Percentiles rank a stretch among this genome's conserved stretches.
phyloP scores from a whole-genome alignment of 2,113 vertebrate species.

The Jaculus jaculus region DNA sequence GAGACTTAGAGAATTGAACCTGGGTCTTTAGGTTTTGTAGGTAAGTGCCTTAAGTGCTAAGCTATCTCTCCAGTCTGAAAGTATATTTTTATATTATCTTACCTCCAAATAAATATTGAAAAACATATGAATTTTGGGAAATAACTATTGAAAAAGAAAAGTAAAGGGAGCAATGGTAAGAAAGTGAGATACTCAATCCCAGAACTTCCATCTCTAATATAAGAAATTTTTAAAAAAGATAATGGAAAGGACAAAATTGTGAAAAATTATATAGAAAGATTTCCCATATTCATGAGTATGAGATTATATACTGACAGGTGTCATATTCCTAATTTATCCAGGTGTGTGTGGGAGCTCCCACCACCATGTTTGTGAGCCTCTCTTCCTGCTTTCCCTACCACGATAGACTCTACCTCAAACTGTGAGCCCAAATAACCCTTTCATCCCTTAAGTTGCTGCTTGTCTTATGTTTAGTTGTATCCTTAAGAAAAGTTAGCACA shows the following conservation, averaged over 20 bases:
- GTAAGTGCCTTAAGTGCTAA: no score
- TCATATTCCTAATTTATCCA: no score
- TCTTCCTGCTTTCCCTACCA: neutral
- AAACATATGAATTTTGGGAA: neutral
- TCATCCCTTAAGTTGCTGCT: neutral
- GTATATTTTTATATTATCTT: slow-evolving; percentile 22
- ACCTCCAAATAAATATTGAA: neutral
- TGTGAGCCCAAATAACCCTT: neutral
- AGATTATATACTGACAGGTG: neutral
- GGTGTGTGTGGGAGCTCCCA: neutral
- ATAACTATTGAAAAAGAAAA: neutral
- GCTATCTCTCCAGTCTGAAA: no score
- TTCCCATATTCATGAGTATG: neutral
- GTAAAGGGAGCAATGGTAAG: neutral
- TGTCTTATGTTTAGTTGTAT: neutral
- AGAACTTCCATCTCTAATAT: neutral
- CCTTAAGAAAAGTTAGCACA: neutral
- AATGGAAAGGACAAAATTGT: neutral
- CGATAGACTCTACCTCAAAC: neutral
- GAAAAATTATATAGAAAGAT: neutral
- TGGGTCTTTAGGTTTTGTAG: no score
- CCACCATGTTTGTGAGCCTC: no score
- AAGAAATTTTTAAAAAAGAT: neutral
- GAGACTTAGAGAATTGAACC: no score
- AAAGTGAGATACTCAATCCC: neutral